Percentiles rank a stretch among this genome's conserved stretches.
phyloP scores from a whole-genome alignment of 2,797 vertebrate genomes.

The Alectoris magna region DNA sequence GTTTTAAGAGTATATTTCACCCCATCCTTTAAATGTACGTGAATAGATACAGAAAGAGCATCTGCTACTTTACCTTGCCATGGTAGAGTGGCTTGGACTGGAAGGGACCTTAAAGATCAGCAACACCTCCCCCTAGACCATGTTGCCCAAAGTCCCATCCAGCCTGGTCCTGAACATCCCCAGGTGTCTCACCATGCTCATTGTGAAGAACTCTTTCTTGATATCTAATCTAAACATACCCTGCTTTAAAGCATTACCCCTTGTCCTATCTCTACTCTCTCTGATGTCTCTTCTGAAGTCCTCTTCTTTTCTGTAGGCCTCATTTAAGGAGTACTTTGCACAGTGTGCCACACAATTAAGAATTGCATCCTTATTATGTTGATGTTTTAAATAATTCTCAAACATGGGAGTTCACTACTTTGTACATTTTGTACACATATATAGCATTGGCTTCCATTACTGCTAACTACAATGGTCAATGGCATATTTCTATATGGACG shows the following conservation, averaged over 20 bases:
- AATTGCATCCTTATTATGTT: background rate
- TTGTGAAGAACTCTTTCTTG: background rate
- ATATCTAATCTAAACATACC: background rate
- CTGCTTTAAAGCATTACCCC: background rate
- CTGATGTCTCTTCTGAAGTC: background rate
- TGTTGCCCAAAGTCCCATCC: background rate
- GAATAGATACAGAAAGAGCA: background rate
- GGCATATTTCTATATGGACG: background rate
- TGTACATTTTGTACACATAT: background rate
- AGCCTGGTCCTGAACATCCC: background rate
- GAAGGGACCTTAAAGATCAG: background rate
- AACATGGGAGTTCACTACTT: background rate
- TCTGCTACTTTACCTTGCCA: background rate
- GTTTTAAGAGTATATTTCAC: background rate
- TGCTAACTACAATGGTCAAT: background rate
- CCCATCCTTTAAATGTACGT: background rate
- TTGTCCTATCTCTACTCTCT: background rate
- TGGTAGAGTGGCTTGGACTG: background rate
- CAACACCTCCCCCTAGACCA: background rate
- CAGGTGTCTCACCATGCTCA: background rate
- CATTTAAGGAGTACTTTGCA: background rate
- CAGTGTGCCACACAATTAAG: background rate
- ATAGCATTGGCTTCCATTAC: background rate
- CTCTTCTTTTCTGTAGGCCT: no score
- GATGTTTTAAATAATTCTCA: background rate